phyloP scores from a whole-genome alignment of 2,797 vertebrate species.

The Epinephelus malabaricus region DNA sequence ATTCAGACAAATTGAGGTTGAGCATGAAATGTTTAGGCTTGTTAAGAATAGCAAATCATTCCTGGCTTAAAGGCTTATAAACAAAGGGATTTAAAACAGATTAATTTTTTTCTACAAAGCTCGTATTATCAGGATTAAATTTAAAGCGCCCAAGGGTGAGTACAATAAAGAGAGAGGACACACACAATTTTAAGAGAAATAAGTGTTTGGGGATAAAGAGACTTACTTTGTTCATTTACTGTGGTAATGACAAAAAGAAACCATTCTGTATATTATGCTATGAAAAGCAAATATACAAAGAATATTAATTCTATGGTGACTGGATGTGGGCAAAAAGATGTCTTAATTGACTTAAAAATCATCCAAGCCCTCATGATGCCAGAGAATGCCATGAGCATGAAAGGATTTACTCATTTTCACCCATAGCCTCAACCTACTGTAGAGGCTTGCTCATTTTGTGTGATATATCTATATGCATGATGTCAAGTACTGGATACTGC shows the following conservation, averaged over 20 bases:
- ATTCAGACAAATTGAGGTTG: conserved; percentile 45
- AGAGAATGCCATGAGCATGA: conserved; percentile 18
- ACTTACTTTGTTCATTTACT: conserved; percentile 23
- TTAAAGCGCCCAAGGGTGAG: conserved; percentile 40
- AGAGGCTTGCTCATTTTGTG: conserved; percentile 35
- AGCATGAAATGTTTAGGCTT: conserved; percentile 43
- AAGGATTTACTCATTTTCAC: conserved; percentile 32
- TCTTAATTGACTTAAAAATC: conserved; percentile 33
- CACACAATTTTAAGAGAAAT: conserved; percentile 20
- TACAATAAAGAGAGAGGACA: conserved; percentile 41
- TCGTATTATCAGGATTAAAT: conserved; percentile 62
- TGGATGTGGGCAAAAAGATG: neutral
- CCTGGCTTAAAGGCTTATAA: conserved; percentile 62
- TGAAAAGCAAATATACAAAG: conserved; percentile 31
- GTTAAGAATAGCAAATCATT: conserved; percentile 54
- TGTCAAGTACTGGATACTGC: conserved; percentile 31
- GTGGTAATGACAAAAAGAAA: conserved; percentile 28
- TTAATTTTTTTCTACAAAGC: conserved; percentile 50
- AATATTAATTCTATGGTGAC: conserved; percentile 18
- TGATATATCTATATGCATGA: conserved; percentile 28
- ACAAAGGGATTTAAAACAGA: conserved; percentile 66
- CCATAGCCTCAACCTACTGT: conserved; percentile 3
- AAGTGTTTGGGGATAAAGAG: conserved; percentile 29
- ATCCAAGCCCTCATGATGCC: neutral
- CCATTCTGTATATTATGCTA: neutral